Evolutionary conservation across 2,113 vertebrate genomes (phyloP).

Genomic region (Ceyx cyanopectus): DNA sequence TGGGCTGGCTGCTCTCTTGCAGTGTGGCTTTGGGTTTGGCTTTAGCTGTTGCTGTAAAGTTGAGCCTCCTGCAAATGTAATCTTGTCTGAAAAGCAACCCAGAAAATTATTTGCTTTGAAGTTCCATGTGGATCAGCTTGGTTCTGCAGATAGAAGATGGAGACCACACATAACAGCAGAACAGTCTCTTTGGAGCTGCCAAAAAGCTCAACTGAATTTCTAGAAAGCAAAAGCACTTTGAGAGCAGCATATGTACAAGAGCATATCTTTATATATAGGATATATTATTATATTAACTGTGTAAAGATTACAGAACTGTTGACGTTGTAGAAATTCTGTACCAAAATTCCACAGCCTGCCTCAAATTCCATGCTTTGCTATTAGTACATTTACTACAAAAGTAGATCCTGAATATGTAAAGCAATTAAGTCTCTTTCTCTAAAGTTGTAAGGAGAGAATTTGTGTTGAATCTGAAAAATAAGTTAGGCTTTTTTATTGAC

Average conservation of each 20-base stretch:
- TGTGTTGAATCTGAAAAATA: background rate
- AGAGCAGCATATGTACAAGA: background rate
- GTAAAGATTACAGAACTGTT: background rate
- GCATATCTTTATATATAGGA: background rate
- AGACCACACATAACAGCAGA: background rate
- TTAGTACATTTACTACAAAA: background rate
- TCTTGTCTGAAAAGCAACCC: background rate
- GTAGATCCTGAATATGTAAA: background rate
- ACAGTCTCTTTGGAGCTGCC: background rate
- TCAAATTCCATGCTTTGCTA: background rate
- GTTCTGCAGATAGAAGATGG: background rate
- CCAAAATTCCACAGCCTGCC: background rate
- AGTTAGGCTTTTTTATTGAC: background rate
- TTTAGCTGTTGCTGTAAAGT: background rate
- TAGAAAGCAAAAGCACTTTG: background rate
- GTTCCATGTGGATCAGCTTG: background rate
- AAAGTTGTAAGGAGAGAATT: background rate
- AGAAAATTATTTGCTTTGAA: background rate
- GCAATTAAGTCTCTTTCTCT: background rate
- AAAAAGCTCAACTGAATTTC: background rate
- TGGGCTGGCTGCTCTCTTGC: background rate
- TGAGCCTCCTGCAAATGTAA: background rate
- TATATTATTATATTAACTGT: background rate
- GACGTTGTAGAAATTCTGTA: background rate
- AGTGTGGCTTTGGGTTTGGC: background rate